Evolutionary conservation across 1,140 invertebrate species (phyloP), one percentile per base, ranked within the genome.

Genomic region (Achroia grisella): DNA sequence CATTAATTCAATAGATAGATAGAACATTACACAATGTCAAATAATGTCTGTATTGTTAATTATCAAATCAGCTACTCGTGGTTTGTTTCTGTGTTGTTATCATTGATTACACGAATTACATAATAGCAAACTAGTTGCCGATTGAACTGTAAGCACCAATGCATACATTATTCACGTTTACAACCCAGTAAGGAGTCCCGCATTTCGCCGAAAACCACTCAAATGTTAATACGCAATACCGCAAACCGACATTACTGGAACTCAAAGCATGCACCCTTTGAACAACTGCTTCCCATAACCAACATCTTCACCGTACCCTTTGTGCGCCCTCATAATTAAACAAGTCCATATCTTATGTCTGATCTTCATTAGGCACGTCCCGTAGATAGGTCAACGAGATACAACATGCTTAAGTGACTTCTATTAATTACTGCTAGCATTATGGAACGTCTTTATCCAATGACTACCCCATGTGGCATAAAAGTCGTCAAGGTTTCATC

Each of bases 351-450:
- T 41, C 43, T 39, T 17, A 42, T 30, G 37, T 31, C 43, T 29
- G 23, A 51, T 51, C 48, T 50, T 50, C 34, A 44, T 44, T 44
- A 39, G 39, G 36, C 37, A 45, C 43, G 49, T 31, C 32, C 32
- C 32, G 6, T 0, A 48, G 45, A 53, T 48, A 44, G 41, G 45
- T 41, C 44, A 48, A 8, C 12, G 17, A 11, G 45, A 44, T 44
- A 53, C 15, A 28, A 33, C 35, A 47, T 33, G 50, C n/a, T 39
- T 42, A 33, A 32, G 32, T 33, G 31, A 39, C 40, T 43, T 3
- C 32, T 35, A 39, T 52, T 52, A 45, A 51, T 45, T 51, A 51
- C 39, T 14, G 4, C 15, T n/a, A 14, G 11, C 12, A 37, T 23
- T 6, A 23, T 6, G 17, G 17, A 23, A 23, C 41, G 32, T 37